Conservation (phyloP, 2,113 vertebrate genomes). For the Bostrychus sinensis region DNA sequence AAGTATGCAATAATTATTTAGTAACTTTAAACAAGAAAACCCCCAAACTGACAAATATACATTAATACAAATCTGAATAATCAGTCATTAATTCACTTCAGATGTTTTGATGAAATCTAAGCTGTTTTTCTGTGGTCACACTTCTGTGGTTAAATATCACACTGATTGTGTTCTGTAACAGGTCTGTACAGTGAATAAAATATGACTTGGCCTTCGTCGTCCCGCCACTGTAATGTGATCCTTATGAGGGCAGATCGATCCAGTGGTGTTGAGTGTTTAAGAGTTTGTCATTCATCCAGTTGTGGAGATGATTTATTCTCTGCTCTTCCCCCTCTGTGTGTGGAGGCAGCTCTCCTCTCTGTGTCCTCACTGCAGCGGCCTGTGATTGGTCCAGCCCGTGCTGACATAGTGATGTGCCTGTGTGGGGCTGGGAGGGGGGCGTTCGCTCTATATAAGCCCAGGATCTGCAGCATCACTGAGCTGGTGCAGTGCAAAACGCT, state of each 20-base stretch:
- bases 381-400: slow-evolving; percentile 74
- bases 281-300: slow-evolving; percentile 4
- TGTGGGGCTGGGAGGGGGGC: slow-evolving; percentile 36
- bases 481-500: slow-evolving; percentile 82
- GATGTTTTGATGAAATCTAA: no score
- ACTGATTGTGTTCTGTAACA: no score
- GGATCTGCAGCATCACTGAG: slow-evolving; percentile 81
- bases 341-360: slow-evolving; percentile 51
- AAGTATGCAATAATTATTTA: no score
- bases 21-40: no score
- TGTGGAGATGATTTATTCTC: slow-evolving; percentile 29
- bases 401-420: slow-evolving; percentile 63
- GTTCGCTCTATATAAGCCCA: slow-evolving; percentile 72
- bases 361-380: slow-evolving; percentile 70
- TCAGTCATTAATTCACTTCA: no score
- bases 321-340: slow-evolving; percentile 22
- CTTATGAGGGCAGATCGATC: neutral
- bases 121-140: no score
- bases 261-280: neutral
- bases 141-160: no score
- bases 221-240: neutral
- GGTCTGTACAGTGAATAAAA: neutral
- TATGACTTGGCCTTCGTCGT: neutral
- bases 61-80: no score
- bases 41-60: no score